Percentiles rank a stretch among this genome's conserved stretches.
Conservation (phyloP, 2,113 vertebrate species). For the Rhagologus leucostigma region DNA sequence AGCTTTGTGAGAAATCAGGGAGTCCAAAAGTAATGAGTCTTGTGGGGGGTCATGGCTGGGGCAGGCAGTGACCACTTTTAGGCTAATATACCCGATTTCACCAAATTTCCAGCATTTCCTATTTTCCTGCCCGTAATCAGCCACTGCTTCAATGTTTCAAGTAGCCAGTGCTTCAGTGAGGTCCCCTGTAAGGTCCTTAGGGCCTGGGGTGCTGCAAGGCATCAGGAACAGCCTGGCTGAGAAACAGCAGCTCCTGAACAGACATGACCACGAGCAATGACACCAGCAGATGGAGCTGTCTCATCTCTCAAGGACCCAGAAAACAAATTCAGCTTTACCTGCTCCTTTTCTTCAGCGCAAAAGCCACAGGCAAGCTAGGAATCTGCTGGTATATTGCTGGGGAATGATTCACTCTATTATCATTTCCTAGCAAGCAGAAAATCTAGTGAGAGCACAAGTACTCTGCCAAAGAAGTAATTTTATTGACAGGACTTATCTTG, state of each 20-base stretch:
- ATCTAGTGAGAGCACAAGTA: not conserved
- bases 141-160: not conserved
- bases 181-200: not conserved
- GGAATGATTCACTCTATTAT: not conserved
- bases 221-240: not conserved
- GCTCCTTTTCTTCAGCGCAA: not conserved
- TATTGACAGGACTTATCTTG: not conserved
- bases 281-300: constrained; percentile 53
- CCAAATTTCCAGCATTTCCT: not conserved
- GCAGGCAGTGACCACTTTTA: not conserved
- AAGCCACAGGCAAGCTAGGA: not conserved
- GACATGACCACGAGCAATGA: not conserved
- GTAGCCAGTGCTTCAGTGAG: not conserved
- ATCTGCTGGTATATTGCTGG: not conserved
- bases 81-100: not conserved
- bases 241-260: not conserved
- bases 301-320: not conserved
- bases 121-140: not conserved
- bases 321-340: not conserved
- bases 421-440: not conserved
- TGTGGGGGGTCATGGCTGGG: not conserved
- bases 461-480: not conserved
- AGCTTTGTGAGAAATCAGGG: not conserved
- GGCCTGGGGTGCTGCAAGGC: not conserved
- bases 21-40: not conserved